Percentiles rank a stretch among this genome's conserved stretches.
These are phyloP conservation scores for Drosophila subquinaria DNA, from an alignment of 2,888 invertebrate species.

Conservation along the genomic window DNA sequence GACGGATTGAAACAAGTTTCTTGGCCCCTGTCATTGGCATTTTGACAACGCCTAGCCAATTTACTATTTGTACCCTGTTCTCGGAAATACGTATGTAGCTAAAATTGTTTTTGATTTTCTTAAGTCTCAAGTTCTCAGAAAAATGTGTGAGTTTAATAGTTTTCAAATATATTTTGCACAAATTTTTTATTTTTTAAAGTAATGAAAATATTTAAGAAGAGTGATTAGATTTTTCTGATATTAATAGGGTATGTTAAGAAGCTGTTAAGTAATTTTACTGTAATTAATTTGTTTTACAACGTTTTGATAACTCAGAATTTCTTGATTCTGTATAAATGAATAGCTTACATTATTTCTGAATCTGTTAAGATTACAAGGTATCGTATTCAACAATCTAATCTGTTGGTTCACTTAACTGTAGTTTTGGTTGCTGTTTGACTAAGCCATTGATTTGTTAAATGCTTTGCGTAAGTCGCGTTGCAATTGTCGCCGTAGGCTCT, in stretches of 20 bases:
- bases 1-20: conserved; percentile 53
- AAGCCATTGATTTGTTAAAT: conserved; percentile 63
- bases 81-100: conserved; percentile 1
- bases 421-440: conserved; percentile 29
- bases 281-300: neutral
- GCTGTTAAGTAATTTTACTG: neutral
- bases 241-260: neutral
- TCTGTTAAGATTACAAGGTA: conserved; percentile 6
- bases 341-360: neutral
- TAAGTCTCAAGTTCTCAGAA: neutral
- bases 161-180: neutral
- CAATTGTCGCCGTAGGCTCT: conserved; percentile 49
- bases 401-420: conserved; percentile 8
- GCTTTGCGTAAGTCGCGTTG: conserved; percentile 61
- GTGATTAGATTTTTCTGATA: neutral
- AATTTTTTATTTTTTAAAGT: neutral
- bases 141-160: neutral
- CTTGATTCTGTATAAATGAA: no score
- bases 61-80: conserved; percentile 5
- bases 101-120: neutral
- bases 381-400: conserved; percentile 5
- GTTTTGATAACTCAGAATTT: no score
- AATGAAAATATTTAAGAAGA: neutral
- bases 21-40: conserved; percentile 30
- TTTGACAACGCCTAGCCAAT: conserved; percentile 44